Percentiles rank a stretch among this genome's conserved stretches.
phyloP scores from a whole-genome alignment of 2,113 vertebrate genomes.

The Antechinus stuartii region DNA sequence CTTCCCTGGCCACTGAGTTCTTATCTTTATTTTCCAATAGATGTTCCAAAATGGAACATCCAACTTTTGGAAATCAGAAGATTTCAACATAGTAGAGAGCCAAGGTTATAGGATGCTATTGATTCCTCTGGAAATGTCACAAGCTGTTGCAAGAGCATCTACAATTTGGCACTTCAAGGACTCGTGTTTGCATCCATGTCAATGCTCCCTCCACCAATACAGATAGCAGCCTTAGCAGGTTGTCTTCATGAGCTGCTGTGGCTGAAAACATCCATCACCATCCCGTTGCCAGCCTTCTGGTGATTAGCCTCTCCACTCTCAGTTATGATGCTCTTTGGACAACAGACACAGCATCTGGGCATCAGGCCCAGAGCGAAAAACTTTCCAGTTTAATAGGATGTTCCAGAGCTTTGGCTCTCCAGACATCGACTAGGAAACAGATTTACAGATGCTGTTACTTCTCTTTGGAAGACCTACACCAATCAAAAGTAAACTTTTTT shows the following conservation, averaged over 20 bases:
- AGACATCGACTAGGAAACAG: slow-evolving; percentile 49
- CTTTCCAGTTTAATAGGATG: not conserved
- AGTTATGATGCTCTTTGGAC: not conserved
- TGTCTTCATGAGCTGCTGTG: slow-evolving; percentile 3
- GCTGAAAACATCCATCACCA: not conserved
- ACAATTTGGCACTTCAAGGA: not conserved
- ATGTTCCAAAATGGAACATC: slow-evolving; percentile 47
- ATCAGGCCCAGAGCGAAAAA: not conserved
- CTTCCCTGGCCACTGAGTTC: not conserved
- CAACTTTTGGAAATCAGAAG: slow-evolving; percentile 61
- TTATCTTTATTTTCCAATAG: slow-evolving; percentile 26
- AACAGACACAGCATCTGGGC: not conserved
- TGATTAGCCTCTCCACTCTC: not conserved
- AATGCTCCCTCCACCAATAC: not conserved
- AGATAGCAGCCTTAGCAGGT: not conserved
- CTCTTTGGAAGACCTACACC: slow-evolving; percentile 50
- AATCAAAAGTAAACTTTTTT: slow-evolving; percentile 53
- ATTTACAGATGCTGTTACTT: slow-evolving; percentile 36
- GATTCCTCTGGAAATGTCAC: slow-evolving; percentile 59
- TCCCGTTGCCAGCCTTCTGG: not conserved
- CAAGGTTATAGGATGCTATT: slow-evolving; percentile 1
- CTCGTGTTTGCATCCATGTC: not conserved
- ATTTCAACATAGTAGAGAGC: slow-evolving; percentile 39
- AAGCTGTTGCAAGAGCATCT: slow-evolving; percentile 38
- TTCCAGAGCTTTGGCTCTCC: not conserved